Conservation (phyloP, 2,113 vertebrate genomes). For the Nycticryphes semicollaris region DNA sequence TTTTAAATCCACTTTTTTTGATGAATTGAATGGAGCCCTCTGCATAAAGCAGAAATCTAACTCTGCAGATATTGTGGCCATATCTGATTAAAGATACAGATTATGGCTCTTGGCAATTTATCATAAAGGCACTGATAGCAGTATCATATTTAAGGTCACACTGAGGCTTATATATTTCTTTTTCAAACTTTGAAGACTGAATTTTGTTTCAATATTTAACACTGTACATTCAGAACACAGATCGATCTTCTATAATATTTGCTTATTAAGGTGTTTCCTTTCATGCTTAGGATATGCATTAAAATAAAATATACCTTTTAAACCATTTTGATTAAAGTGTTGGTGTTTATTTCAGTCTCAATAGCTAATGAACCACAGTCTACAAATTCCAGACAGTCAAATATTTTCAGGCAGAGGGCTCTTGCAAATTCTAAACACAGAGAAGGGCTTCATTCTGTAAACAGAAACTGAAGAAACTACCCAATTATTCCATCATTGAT, state of each 20-base stretch:
- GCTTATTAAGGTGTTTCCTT: background rate
- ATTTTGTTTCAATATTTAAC: background rate
- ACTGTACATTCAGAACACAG: background rate
- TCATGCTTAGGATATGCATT: background rate
- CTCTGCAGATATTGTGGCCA: background rate
- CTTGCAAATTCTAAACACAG: background rate
- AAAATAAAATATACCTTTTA: background rate
- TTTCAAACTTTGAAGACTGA: background rate
- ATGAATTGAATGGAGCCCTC: background rate
- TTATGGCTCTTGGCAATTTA: conserved; percentile 7
- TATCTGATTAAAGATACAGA: conserved; percentile 15
- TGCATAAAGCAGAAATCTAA: conserved; percentile 22
- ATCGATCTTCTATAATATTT: background rate
- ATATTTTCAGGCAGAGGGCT: background rate
- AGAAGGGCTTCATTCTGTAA: background rate
- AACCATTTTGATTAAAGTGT: conserved; percentile 1
- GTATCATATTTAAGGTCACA: background rate
- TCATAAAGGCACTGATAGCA: background rate
- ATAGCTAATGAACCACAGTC: background rate
- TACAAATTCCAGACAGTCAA: conserved; percentile 14
- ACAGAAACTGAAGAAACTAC: background rate
- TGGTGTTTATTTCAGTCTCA: background rate
- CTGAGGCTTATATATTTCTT: background rate
- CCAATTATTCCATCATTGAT: conserved; percentile 32
- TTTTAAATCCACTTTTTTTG: conserved; percentile 4